These are phyloP conservation scores for Heliocidaris erythrogramma DNA, from an alignment of 35 echinoderm and acorn worm genomes.

Conservation along the genomic window DNA sequence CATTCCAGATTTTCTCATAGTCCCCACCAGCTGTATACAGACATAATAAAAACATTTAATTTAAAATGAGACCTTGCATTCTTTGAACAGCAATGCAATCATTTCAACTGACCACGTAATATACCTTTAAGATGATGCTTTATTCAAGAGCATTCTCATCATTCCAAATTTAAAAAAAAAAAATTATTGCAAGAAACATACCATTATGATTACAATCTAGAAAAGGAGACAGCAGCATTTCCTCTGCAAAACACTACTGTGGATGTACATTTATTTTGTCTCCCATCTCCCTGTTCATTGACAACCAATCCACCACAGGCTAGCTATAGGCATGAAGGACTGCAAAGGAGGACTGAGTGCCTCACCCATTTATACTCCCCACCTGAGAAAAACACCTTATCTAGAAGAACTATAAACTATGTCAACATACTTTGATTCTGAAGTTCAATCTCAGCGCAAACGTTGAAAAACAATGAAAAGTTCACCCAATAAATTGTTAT, in stretches of 20 bases:
- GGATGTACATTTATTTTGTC: background rate
- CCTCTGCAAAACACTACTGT: background rate
- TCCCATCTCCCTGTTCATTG: background rate
- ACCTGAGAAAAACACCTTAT: background rate
- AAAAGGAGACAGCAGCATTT: background rate
- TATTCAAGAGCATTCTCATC: no score
- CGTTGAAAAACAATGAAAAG: background rate
- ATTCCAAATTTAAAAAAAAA: background rate
- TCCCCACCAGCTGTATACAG: slow-evolving; percentile 82
- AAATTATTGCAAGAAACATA: background rate
- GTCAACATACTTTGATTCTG: background rate
- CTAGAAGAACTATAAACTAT: background rate
- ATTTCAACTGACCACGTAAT: background rate
- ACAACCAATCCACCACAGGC: background rate
- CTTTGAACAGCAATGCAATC: background rate
- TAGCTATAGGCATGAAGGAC: background rate
- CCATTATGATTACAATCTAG: background rate
- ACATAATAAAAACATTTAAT: slow-evolving; percentile 28
- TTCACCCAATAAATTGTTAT: background rate
- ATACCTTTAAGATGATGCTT: background rate
- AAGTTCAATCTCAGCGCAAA: background rate
- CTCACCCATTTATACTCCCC: background rate
- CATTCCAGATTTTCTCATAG: slow-evolving; percentile 89
- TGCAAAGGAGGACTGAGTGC: background rate
- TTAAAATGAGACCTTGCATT: background rate